phyloP scores from a whole-genome alignment of 2,797 vertebrate genomes.

The Lepidocolaptes lacrymiger region DNA sequence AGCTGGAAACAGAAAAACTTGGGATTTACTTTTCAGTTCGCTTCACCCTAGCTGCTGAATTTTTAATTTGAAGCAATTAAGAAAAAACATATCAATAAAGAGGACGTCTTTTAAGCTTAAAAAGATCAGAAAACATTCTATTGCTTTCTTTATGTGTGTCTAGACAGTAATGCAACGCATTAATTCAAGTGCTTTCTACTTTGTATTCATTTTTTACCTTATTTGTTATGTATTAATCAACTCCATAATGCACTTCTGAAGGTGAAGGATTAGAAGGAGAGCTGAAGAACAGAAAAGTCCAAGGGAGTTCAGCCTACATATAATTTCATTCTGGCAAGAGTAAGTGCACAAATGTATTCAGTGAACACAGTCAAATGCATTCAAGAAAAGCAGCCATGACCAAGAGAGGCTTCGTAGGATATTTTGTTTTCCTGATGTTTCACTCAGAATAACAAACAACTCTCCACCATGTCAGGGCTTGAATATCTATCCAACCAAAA shows the following conservation, averaged over 20 bases:
- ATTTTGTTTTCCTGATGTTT: background rate
- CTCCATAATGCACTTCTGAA: background rate
- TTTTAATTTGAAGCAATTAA: slow-evolving; percentile 5
- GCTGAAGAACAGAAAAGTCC: background rate
- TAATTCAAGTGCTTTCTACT: background rate
- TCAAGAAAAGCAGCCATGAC: background rate
- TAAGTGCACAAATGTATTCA: background rate
- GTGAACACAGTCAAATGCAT: background rate
- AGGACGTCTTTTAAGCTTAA: background rate
- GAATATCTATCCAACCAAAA: background rate
- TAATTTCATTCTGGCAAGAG: background rate
- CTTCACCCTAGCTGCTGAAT: background rate
- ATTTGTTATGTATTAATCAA: background rate
- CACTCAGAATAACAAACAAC: background rate
- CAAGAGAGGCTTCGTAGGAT: background rate
- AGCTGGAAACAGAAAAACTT: background rate
- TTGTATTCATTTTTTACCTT: background rate
- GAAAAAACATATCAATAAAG: background rate
- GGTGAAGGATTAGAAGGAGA: background rate
- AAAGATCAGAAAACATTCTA: background rate
- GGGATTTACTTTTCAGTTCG: background rate
- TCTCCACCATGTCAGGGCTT: background rate
- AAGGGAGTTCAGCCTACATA: background rate
- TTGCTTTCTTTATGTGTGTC: background rate
- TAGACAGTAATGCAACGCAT: background rate